Evolutionary conservation across 2,797 vertebrate genomes (phyloP), one percentile per base, ranked within the genome.

Genomic region (Stomatorhinus walkeri): DNA sequence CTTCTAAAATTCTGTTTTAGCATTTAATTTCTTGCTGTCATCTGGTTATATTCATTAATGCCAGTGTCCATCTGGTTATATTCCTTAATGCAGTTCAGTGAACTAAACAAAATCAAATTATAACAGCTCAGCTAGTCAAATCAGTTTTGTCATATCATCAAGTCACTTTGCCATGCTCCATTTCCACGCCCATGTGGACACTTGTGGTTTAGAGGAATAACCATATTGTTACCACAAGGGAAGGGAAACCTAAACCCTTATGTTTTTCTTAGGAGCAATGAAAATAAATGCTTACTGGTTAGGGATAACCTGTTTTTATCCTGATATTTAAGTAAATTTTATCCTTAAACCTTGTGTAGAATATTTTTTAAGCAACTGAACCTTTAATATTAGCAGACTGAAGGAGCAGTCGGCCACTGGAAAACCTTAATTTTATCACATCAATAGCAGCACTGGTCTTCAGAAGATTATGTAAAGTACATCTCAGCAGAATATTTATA

Each of bases 361-460:
- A 76, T 76, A 36, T 40, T 40, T 72, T 76, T 76, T 76, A 79
- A 79, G n/a, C 32, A 76, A 79, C 7, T 79, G 36, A 43, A 79
- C 32, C 72, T 19, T 16, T 40, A 40, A 76, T 5, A 36, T 16
- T 7, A 40, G 12, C 28, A 16, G 28, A 32, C 32, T 76, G 72
- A 43, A 79, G 32, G 5, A 79, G 36, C 5, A 79, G 36, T 14
- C 16, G 36, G 5, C 72, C 16, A 79, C 36, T 79, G 36, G 32
- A 79, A 79, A 79, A 79, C 14, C 72, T 79, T 79, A 6, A 79
- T 79, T 79, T n/a, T 79, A 79, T 79, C 16, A 79, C 72, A 36
- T 76, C 12, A 79, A 79, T 43, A 36, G 36, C 16, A 43, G 36
- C 32, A 43, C 32, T 43, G 36, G 36, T 40, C 72, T 79, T 40